Base-by-base conservation (phyloP, 1,140 invertebrate species). In the Leptoteleia sp. region DNA sequence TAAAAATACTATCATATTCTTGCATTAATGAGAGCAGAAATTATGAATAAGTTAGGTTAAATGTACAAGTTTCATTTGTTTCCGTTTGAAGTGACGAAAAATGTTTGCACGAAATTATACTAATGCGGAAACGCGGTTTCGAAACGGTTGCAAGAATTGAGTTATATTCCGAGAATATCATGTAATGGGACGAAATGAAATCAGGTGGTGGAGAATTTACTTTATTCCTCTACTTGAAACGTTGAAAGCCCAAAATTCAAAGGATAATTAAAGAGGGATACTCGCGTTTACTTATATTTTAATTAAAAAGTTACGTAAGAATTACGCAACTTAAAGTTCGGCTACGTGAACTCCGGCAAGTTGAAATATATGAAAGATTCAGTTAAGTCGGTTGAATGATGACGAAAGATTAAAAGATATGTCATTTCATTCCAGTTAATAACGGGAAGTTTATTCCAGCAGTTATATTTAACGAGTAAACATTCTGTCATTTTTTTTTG, bases 241-340 rank as follows among this genome's bases (percentile, higher is more conserved):
- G 54, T 59, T 54, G n/a, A 12, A 43, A 67, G 47, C 27, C 31
- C 17, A 54, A 67, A 67, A 54, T 52, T 43, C 29, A 11, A 42
- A 64, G 31, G 35, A 43, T 31, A 31, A 4, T 4, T 65, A 35
- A 50, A 48, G 35, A 35, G 17, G 16, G 15, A 40, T 54, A 54
- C 16, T 67, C 29, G n/a, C 17, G 17, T 67, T 67, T 55, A 57
- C 50, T 68, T 68, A 37, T 38, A 68, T 57, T 55, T 68, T 68
- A 68, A 68, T 68, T 57, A 68, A 68, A 68, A 68, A 55, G 50
- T 68, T 57, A 47, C 50, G 38, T 57, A 55, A 68, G 50, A 68
- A 67, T 54, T 54, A 52, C 54, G 40, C 8, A 67, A 29, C 35
- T 54, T 35, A 67, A 54, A 67, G n/a, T 67, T 43, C 11, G 11